A percentile compares a stretch with the other conserved stretches of the same genome.
Evolutionary conservation across 2,113 vertebrate genomes (phyloP).

Genomic region (Antechinus stuartii): DNA sequence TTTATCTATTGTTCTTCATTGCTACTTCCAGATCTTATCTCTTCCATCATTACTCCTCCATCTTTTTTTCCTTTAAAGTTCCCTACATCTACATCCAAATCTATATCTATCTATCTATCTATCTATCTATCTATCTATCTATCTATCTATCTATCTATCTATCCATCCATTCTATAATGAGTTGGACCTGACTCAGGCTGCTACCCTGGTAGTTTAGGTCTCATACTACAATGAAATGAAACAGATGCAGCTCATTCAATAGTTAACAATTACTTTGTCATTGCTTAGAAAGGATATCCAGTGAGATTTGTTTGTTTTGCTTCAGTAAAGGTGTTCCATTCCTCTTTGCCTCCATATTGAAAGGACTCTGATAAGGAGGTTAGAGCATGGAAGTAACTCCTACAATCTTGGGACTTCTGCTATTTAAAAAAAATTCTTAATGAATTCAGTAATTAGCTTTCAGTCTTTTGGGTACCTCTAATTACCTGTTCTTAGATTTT

Average conservation of each 20-base stretch:
- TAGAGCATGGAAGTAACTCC: neutral
- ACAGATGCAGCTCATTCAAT: neutral
- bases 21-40: neutral
- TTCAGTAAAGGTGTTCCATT: neutral
- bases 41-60: neutral
- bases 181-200: neutral
- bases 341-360: neutral
- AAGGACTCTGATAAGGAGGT: neutral
- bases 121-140: too few relatives aligned
- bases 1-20: neutral
- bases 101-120: too few relatives aligned
- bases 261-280: neutral
- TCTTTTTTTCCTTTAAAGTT: neutral
- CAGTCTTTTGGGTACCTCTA: neutral
- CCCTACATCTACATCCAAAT: neutral
- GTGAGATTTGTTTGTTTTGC: neutral
- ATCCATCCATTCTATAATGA: too few relatives aligned
- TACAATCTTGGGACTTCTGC: neutral
- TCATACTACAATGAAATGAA: neutral
- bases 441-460: neutral
- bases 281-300: neutral
- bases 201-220: neutral
- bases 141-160: neutral
- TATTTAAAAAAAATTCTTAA: neutral
- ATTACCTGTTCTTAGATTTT: neutral